Evolutionary conservation across 2,113 vertebrate genomes (phyloP), one percentile per base, ranked within the genome.

Genomic region (Marmota flaviventris): DNA sequence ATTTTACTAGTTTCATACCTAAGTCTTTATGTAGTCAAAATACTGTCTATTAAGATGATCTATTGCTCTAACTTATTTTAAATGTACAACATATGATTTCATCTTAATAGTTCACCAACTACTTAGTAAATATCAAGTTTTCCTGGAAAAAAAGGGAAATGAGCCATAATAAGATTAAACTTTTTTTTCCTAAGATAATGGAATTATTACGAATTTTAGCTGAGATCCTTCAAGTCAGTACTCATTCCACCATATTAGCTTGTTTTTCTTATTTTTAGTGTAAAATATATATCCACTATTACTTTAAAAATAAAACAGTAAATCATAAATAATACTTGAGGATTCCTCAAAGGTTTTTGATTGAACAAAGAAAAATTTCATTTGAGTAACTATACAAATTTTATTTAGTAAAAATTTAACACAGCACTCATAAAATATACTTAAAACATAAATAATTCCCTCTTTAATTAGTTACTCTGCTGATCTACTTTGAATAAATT

Each of bases 21-120:
- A 83, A 61, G 42, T 48, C 76, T 87, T 97, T 85, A 81, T 32
- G 53, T 79, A 87, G 89, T 90, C 32, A 95, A 88, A 97, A 76
- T 70, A 34, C 16, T 75, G 4, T 93, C 75, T 45, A 65, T 79
- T 92, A 63, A n/a, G 92, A 1, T 90, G 42, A 93, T 72, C 8
- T 37, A 92, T 61, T 70, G 24, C 8, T 85, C 27, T 96, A 72
- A 67, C 85, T 84, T 92, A 51, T 48, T 88, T 84, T 63, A 65
- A 96, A 79, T 69, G 29, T 37, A 81, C 11, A 93, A 13, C 18
- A 72, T 67, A 34, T 63, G 34, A 69, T 73, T 93, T 85, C 10
- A 85, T 91, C 58, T 85, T 89, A 84, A 87, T 32, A 3, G 4
- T 89, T 78, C 32, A 86, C 4, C 22, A 76, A 56, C 22, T 81